phyloP scores from a whole-genome alignment of 1,140 invertebrate species.

The Drosophila miranda region DNA sequence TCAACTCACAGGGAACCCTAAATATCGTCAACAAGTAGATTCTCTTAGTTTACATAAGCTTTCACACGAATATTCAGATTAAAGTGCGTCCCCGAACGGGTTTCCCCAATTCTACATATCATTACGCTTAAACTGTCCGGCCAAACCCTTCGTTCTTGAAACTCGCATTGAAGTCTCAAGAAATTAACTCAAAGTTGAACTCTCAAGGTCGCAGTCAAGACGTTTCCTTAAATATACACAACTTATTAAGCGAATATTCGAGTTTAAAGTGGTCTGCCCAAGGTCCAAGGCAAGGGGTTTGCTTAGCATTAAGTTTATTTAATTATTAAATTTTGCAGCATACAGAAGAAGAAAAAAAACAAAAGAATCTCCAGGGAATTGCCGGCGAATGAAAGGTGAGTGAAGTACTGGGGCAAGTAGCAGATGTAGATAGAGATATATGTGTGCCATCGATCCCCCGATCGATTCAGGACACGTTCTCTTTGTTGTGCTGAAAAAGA shows the following conservation, averaged over 20 bases:
- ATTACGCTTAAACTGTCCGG: neutral
- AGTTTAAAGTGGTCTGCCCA: neutral
- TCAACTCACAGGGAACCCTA: too few species aligned
- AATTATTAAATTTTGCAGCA: conserved; percentile 42
- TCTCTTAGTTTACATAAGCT: neutral
- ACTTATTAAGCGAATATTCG: neutral
- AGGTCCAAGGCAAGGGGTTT: conserved; percentile 15
- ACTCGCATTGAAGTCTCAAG: too few species aligned
- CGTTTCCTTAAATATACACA: neutral
- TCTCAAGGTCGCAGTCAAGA: too few species aligned
- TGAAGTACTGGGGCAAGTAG: conserved; percentile 38
- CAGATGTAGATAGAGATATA: neutral
- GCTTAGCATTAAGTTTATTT: conserved; percentile 49
- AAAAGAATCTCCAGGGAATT: conserved; percentile 20
- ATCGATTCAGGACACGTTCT: conserved; percentile 58
- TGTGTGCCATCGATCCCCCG: neutral
- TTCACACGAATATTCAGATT: neutral
- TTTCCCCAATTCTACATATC: neutral
- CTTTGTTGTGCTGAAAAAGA: conserved; percentile 67
- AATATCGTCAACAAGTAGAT: neutral
- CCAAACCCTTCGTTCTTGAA: too few species aligned
- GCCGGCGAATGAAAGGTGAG: conserved; percentile 24
- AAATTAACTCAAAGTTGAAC: too few species aligned
- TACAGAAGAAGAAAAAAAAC: conserved; percentile 28
- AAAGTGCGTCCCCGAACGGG: too few species aligned